A percentile compares a stretch with the other conserved stretches of the same genome.
Conservation (phyloP, 1,140 invertebrate species). For the Caenorhabditis inopinata region DNA sequence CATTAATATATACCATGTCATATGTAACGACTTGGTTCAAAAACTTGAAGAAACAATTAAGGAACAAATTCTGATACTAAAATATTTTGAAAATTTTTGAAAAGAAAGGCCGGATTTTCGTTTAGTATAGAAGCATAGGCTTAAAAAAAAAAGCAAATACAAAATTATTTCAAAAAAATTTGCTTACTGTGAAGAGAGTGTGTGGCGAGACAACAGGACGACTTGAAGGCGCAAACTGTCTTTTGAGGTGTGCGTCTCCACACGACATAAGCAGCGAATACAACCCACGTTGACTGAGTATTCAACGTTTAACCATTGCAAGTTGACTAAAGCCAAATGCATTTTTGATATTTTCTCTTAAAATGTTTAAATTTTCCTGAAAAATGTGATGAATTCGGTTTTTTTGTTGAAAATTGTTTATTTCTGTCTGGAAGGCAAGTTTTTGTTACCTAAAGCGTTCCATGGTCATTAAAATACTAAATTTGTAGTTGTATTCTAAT, state of each 20-base stretch:
- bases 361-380: neutral
- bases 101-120: too few species aligned
- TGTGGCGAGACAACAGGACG: neutral
- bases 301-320: neutral
- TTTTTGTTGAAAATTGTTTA: too few species aligned
- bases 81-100: neutral
- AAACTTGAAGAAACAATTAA: too few species aligned
- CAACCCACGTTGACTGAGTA: neutral
- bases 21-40: too few species aligned
- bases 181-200: neutral
- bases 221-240: neutral
- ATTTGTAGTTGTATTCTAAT: too few species aligned
- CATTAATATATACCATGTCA: too few species aligned
- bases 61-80: too few species aligned
- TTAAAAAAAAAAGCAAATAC: neutral
- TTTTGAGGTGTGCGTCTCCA: neutral
- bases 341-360: neutral
- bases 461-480: too few species aligned
- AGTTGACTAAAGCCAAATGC: neutral
- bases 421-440: too few species aligned
- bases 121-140: too few species aligned
- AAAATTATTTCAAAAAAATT: neutral
- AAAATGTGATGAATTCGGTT: too few species aligned
- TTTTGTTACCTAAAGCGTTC: too few species aligned
- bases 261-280: neutral